Percentiles rank a stretch among this genome's conserved stretches.
These are phyloP conservation scores for Trichacis sp. DNA, from an alignment of 2,888 invertebrate genomes.

Conservation along the genomic window DNA sequence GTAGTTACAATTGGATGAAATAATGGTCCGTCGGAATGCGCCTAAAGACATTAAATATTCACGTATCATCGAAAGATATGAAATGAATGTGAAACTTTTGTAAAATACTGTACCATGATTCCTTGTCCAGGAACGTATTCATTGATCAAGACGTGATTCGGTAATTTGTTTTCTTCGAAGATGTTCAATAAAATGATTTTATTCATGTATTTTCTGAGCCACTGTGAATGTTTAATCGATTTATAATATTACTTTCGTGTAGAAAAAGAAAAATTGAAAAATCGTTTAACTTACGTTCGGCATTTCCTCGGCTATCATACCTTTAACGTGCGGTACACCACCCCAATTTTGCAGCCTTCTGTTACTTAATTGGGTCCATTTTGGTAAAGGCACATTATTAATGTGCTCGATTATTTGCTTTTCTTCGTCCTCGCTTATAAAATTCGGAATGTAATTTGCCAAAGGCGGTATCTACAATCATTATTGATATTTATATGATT, in stretches of 20 bases:
- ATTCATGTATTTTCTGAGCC: conserved; percentile 81
- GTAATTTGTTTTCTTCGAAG: conserved; percentile 77
- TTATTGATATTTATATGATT: background rate
- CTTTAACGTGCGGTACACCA: conserved; percentile 91
- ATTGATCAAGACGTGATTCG: conserved; percentile 95
- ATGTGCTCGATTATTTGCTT: conserved; percentile 79
- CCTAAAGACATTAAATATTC: too few species aligned
- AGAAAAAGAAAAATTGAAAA: too few species aligned
- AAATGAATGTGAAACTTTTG: too few species aligned
- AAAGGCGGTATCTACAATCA: conserved; percentile 73
- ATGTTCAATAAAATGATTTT: conserved; percentile 77
- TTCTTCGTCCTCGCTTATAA: conserved; percentile 83
- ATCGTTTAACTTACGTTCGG: conserved; percentile 76
- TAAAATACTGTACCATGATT: conserved; percentile 87
- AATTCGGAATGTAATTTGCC: conserved; percentile 88
- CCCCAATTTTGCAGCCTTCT: conserved; percentile 98
- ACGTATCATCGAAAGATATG: too few species aligned
- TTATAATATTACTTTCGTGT: too few species aligned
- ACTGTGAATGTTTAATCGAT: conserved; percentile 72
- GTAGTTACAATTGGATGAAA: conserved; percentile 95
- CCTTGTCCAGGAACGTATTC: conserved; percentile 95
- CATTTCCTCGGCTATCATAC: conserved; percentile 91
- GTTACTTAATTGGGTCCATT: conserved; percentile 94
- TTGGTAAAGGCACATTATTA: conserved; percentile 87
- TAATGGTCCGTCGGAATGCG: conserved; percentile 95